A percentile compares a stretch with the other conserved stretches of the same genome.
Conservation (phyloP, 2,888 invertebrate genomes). For the Gryllus longicercus region DNA sequence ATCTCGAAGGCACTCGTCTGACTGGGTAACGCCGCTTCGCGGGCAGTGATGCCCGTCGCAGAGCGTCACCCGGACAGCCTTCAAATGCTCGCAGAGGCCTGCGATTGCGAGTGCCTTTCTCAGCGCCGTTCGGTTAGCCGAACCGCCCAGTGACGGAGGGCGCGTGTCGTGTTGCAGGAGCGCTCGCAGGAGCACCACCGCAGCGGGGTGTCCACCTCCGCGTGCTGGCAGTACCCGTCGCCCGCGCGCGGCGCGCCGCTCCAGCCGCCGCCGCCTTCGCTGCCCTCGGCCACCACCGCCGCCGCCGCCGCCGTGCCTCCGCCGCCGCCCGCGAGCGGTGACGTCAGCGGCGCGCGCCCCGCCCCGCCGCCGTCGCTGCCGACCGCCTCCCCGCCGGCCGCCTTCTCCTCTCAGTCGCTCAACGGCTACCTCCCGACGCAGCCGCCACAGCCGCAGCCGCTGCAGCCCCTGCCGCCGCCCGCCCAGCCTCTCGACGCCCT, state of each 20-base stretch:
- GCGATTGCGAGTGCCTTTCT: too few relatives aligned
- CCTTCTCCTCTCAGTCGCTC: neutral
- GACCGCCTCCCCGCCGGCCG: neutral
- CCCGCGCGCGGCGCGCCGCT: neutral
- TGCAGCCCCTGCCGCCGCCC: neutral
- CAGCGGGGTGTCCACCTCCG: neutral
- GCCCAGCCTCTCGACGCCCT: neutral
- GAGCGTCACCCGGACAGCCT: too few relatives aligned
- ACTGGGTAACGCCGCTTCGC: too few relatives aligned
- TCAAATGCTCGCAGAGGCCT: too few relatives aligned
- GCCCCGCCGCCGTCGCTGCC: conserved; percentile 41
- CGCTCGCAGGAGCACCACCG: neutral
- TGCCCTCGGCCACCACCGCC: conserved; percentile 25
- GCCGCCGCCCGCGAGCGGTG: conserved; percentile 39
- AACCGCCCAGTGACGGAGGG: neutral
- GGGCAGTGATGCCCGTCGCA: too few relatives aligned
- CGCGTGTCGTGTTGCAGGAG: neutral
- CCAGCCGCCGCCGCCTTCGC: conserved; percentile 28
- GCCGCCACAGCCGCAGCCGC: conserved; percentile 21
- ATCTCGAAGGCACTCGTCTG: too few relatives aligned
- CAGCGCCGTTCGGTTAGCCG: too few relatives aligned
- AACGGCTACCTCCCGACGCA: neutral
- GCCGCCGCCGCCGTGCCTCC: conserved; percentile 34
- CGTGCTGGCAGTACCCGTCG: neutral
- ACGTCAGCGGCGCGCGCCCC: conserved; percentile 42